These are phyloP conservation scores for Clostera curtula DNA, from an alignment of 2,888 invertebrate genomes.

Conservation along the genomic window DNA sequence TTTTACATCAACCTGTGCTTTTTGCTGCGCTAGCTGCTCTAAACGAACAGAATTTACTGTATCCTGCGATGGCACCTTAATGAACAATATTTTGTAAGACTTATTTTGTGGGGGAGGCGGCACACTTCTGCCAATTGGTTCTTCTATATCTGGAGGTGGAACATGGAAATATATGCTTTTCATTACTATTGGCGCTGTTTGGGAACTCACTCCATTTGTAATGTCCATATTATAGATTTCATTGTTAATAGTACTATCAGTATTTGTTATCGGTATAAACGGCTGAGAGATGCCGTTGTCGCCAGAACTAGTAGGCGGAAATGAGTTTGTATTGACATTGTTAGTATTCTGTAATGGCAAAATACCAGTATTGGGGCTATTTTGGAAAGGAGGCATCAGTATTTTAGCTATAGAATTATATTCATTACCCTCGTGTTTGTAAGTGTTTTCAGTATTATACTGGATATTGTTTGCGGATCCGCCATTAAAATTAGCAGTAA, in stretches of 20 bases:
- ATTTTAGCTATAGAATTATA: background rate
- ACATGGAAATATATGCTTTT: slow-evolving; percentile 85
- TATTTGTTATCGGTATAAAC: too few relatives aligned
- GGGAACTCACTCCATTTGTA: background rate
- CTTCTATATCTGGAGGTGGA: slow-evolving; percentile 80
- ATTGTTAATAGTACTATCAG: too few relatives aligned
- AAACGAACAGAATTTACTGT: slow-evolving; percentile 33
- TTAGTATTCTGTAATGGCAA: too few relatives aligned
- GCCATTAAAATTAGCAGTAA: background rate
- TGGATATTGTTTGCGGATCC: background rate
- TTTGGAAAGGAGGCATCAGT: background rate
- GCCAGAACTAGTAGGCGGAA: background rate
- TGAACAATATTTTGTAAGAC: slow-evolving; percentile 84
- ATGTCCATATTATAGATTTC: too few relatives aligned
- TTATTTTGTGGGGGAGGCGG: slow-evolving; percentile 71
- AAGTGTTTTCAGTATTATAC: slow-evolving; percentile 2
- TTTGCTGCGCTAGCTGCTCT: slow-evolving; percentile 75
- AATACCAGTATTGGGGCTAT: background rate
- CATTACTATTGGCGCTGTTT: slow-evolving; percentile 63
- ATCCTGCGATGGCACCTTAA: slow-evolving; percentile 81
- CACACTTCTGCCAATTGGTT: slow-evolving; percentile 64
- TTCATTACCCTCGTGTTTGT: too few relatives aligned
- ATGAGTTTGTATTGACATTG: background rate
- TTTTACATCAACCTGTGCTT: slow-evolving; percentile 77
- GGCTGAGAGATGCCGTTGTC: background rate